phyloP scores from a whole-genome alignment of 2,113 vertebrate species.

The Pitta sordida region DNA sequence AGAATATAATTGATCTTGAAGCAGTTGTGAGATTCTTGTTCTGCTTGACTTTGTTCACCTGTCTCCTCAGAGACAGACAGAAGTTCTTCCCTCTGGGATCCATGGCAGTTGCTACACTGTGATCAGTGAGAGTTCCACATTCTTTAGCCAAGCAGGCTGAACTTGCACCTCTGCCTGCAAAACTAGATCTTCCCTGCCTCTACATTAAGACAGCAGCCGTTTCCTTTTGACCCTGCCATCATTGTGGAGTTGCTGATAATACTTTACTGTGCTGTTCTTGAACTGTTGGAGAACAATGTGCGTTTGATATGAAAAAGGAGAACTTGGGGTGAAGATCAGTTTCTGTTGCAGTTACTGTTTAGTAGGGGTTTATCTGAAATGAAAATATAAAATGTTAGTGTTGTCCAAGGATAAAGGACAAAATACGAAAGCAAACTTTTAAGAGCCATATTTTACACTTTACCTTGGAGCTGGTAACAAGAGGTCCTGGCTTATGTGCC shows the following conservation, averaged over 20 bases:
- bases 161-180: not conserved
- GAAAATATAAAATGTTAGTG: not conserved
- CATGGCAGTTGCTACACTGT: not conserved
- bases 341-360: not conserved
- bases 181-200: not conserved
- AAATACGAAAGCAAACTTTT: not conserved
- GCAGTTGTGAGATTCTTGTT: not conserved
- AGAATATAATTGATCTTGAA: not conserved
- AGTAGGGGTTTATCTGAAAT: not conserved
- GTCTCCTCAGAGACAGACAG: not conserved
- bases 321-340: not conserved
- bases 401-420: not conserved
- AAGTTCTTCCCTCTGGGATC: not conserved
- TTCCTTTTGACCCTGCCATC: not conserved
- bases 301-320: not conserved
- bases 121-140: not conserved
- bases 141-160: not conserved
- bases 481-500: not conserved
- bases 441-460: not conserved
- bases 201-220: not conserved
- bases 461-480: not conserved
- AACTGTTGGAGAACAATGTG: not conserved
- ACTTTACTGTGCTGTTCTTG: not conserved
- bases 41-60: not conserved
- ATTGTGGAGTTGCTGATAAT: not conserved